Evolutionary conservation across 2,113 vertebrate species (phyloP).

Genomic region (Neogobius melanostomus): DNA sequence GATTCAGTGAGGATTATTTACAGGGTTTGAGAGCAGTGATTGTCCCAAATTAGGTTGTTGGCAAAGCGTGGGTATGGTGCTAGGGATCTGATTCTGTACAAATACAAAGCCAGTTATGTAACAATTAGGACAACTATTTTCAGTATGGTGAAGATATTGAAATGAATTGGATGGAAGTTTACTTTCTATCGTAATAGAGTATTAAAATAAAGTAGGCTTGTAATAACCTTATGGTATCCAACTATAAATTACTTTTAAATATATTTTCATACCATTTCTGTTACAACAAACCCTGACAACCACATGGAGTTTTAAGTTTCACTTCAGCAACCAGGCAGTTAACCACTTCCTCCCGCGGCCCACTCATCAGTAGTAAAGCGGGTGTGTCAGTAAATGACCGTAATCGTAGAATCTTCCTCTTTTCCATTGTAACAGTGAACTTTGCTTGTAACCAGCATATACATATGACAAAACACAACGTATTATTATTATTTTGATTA

Average conservation of each 20-base stretch:
- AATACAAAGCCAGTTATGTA: constrained; percentile 40
- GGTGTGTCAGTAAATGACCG: not conserved
- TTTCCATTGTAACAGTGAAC: constrained; percentile 2
- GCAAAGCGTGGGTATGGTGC: constrained; percentile 13
- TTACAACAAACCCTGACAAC: constrained; percentile 8
- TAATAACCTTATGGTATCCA: not conserved
- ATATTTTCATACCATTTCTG: not conserved
- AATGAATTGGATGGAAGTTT: no score
- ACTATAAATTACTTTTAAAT: no score
- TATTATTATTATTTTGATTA: not conserved
- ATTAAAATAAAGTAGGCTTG: not conserved
- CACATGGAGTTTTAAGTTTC: constrained; percentile 30
- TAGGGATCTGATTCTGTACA: constrained; percentile 19
- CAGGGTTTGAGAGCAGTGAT: not conserved
- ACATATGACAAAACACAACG: no score
- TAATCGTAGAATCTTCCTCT: constrained; percentile 22
- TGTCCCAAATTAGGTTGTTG: constrained; percentile 24
- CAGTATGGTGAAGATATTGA: constrained; percentile 14
- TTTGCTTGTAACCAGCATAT: not conserved
- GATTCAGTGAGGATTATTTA: not conserved
- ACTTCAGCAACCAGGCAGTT: constrained; percentile 8
- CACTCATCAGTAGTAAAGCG: constrained; percentile 5
- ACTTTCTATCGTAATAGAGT: no score
- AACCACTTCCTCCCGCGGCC: constrained; percentile 5
- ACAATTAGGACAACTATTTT: constrained; percentile 19